Evolutionary conservation across 2,888 invertebrate genomes (phyloP).

Genomic region (Sialis lutaria): DNA sequence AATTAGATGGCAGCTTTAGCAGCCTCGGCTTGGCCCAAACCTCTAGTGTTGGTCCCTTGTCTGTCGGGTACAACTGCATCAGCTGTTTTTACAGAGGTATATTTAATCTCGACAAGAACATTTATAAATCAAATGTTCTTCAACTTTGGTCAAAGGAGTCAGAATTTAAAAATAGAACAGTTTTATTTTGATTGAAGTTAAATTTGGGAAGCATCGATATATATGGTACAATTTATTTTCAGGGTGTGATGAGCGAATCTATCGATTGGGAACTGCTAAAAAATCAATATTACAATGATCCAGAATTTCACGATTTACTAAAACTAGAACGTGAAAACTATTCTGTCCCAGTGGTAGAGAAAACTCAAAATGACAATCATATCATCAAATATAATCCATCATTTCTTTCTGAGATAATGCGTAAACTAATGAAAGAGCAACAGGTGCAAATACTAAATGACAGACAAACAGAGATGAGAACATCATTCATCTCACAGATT

Average conservation of each 20-base stretch:
- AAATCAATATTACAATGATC: conserved; percentile 70
- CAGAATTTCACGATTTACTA: conserved; percentile 62
- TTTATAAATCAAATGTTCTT: too few species aligned
- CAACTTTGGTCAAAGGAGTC: too few species aligned
- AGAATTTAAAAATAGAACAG: background rate
- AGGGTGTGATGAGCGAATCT: conserved; percentile 90
- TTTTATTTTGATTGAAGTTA: background rate
- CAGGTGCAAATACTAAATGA: too few species aligned
- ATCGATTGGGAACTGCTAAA: conserved; percentile 88
- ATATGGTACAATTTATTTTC: conserved; percentile 15
- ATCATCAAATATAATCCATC: too few species aligned
- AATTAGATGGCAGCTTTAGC: conserved; percentile 92
- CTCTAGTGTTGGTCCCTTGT: conserved; percentile 84
- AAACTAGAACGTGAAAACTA: too few species aligned
- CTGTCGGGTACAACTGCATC: conserved; percentile 96
- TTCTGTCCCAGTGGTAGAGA: too few species aligned
- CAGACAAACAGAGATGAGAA: too few species aligned
- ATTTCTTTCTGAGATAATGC: too few species aligned
- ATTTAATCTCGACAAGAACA: background rate
- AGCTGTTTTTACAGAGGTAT: conserved; percentile 79
- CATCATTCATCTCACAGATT: too few species aligned
- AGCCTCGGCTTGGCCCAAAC: conserved; percentile 90
- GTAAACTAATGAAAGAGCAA: too few species aligned
- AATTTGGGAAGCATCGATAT: background rate
- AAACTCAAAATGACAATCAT: too few species aligned